Evolutionary conservation across 2,797 vertebrate genomes (phyloP), one percentile per base, ranked within the genome.

Genomic region (Synaphobranchus kaupii): DNA sequence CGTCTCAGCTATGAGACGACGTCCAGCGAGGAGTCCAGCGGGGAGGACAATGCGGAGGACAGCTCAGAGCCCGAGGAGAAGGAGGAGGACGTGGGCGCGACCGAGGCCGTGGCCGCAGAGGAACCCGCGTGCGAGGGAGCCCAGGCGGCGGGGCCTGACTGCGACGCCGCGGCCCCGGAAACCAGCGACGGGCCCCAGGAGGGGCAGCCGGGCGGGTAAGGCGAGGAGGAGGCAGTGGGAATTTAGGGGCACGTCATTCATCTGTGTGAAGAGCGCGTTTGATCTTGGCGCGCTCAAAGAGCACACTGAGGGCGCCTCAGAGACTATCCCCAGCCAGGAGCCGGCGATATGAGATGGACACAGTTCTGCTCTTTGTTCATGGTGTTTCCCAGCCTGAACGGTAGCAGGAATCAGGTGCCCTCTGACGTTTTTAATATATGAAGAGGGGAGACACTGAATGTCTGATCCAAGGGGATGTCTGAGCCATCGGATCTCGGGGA

Each of bases 1-100:
- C 87, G 58, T 90, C 60, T 39, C 88, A 99, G 98, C 89, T 99
- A 99, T 34, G 98, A 99, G 95, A 97, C 96, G 0, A 99, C 98
- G 0, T 99, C 98, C 80, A 99, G 98, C 0, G 98, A 99, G 93
- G 98, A 99, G 93, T 97, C 98, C 66, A 98, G 97, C 9, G 95
- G 96, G 0, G 98, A 98, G 84, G 98, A 98, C 89, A 97, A 96
- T 88, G 94, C 94, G 2, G 95, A 96, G 0, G 95, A 96, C 56
- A 94, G 95, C 25, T 94, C 89, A 0, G 96, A 97, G 84, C 88
- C 89, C 22, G 92, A 93, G 88, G 88, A 87, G 86, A 89, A 86
- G 86, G 89, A 91, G 88, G 91, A 86, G 86, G 88, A n/a, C n/a
- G 84, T 88, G 60, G 88, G 66, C 10, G 81, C 6, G 22, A 56